phyloP scores from a whole-genome alignment of 2,888 invertebrate species.

The Lumbricus terrestris region DNA sequence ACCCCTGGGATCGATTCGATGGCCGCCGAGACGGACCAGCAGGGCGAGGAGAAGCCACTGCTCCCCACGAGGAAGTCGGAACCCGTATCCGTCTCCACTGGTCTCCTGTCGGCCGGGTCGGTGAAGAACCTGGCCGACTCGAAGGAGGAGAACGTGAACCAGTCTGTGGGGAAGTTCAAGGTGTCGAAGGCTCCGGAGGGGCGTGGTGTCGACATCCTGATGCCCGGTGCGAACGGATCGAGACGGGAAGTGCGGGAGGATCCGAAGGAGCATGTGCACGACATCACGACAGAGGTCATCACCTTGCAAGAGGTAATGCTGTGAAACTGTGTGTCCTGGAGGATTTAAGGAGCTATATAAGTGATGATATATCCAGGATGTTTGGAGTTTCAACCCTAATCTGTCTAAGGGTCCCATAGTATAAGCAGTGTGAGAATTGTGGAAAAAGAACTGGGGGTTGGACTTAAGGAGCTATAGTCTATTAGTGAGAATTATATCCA shows the following conservation, averaged over 20 bases:
- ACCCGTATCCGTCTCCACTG: background rate
- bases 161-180: background rate
- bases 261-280: background rate
- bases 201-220: background rate
- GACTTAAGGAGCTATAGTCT: no score
- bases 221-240: background rate
- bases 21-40: background rate
- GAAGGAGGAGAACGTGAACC: background rate
- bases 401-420: no score
- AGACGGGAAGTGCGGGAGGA: background rate
- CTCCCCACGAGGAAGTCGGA: background rate
- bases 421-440: no score
- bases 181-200: background rate
- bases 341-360: background rate
- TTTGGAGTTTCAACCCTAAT: no score
- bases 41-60: background rate
- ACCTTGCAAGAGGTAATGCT: conserved; percentile 23
- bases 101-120: background rate
- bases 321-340: background rate
- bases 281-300: conserved; percentile 23
- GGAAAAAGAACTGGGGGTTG: no score
- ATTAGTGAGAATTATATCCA: no score
- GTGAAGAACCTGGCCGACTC: background rate
- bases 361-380: no score
- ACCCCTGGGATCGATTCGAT: background rate